phyloP scores from a whole-genome alignment of 2,888 invertebrate genomes.

The Laothoe populi region DNA sequence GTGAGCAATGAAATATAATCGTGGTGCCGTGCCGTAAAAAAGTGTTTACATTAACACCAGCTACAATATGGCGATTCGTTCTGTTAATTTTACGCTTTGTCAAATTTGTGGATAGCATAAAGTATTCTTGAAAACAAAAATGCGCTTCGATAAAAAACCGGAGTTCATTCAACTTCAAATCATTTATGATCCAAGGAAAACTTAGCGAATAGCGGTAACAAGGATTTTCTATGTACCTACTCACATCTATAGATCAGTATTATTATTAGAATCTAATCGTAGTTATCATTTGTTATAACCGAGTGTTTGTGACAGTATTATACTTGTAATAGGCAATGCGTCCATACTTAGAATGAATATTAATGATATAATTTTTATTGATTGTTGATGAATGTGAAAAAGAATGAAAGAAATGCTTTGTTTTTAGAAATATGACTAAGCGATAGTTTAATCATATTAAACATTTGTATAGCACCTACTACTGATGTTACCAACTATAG shows the following conservation, averaged over 20 bases:
- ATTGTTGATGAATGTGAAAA: too few species aligned
- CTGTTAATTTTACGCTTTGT: slow-evolving; percentile 60
- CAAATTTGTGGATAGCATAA: slow-evolving; percentile 50
- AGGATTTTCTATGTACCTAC: slow-evolving; percentile 11
- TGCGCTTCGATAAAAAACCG: slow-evolving; percentile 44
- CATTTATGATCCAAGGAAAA: slow-evolving; percentile 24
- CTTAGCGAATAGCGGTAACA: slow-evolving; percentile 13
- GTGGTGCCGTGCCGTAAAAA: slow-evolving; percentile 26
- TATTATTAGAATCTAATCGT: slow-evolving; percentile 15
- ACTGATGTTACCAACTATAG: too few species aligned
- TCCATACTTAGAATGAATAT: too few species aligned
- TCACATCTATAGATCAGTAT: slow-evolving; percentile 13
- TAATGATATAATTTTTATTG: too few species aligned
- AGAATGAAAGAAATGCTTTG: too few species aligned
- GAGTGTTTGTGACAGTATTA: too few species aligned
- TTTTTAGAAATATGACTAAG: too few species aligned
- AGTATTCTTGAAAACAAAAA: slow-evolving; percentile 50
- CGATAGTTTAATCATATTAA: too few species aligned
- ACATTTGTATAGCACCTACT: too few species aligned
- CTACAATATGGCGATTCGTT: slow-evolving; percentile 56
- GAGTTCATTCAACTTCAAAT: slow-evolving; percentile 56
- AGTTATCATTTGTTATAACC: background rate
- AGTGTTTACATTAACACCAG: slow-evolving; percentile 40
- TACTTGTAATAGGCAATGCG: too few species aligned
- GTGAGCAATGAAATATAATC: slow-evolving; percentile 15